Evolutionary conservation across 1,140 invertebrate species (phyloP).

Genomic region (Aporrectodea caliginosa): DNA sequence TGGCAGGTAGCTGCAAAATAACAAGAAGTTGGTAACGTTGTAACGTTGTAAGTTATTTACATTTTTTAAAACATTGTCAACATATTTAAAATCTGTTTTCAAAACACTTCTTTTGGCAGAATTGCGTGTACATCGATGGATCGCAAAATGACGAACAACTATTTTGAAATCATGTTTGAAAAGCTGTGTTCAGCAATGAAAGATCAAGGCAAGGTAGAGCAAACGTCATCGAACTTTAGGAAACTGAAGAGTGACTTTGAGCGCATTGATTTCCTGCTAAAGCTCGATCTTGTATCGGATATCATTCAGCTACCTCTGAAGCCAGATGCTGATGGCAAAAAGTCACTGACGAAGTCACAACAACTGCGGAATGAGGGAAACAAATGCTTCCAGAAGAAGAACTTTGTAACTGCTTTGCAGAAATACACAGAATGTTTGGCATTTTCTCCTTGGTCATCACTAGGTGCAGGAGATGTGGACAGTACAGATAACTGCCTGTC

Average conservation of each 20-base stretch:
- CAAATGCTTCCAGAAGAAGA: slow-evolving; percentile 8
- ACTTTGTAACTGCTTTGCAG: slow-evolving; percentile 1
- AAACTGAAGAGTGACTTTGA: not conserved
- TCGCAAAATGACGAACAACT: not conserved
- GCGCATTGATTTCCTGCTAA: not conserved
- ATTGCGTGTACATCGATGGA: too few species aligned
- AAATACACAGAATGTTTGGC: slow-evolving; percentile 24
- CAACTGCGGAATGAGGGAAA: slow-evolving; percentile 11
- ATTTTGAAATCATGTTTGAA: not conserved
- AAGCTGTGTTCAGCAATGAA: not conserved
- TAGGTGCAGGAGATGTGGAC: not conserved
- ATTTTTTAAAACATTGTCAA: too few species aligned
- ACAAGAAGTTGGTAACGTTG: too few species aligned
- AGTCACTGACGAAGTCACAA: not conserved
- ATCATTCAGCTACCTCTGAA: not conserved
- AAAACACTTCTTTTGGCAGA: too few species aligned
- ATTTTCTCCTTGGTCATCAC: not conserved
- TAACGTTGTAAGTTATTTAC: too few species aligned
- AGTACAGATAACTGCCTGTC: slow-evolving; percentile 61
- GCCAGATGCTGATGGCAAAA: not conserved
- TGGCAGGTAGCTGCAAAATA: too few species aligned
- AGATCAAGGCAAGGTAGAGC: not conserved
- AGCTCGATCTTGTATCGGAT: not conserved
- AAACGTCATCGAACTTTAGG: not conserved
- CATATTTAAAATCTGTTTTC: too few species aligned